A percentile compares a stretch with the other conserved stretches of the same genome.
Conservation (phyloP, 2,888 invertebrate species). For the Ditylenchus weischeri region DNA sequence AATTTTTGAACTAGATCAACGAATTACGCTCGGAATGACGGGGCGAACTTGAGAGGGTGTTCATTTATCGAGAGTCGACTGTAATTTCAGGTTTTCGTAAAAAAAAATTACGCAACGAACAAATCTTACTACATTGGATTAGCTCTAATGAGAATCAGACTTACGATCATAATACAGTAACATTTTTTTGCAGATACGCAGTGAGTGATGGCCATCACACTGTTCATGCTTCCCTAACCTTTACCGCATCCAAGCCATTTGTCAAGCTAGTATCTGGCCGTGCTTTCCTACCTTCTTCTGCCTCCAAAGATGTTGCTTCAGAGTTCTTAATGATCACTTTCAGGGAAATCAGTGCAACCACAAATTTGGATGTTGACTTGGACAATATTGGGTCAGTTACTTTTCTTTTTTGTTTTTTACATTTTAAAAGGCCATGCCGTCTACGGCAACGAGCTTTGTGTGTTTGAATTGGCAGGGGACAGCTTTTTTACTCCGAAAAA, state of each 20-base stretch:
- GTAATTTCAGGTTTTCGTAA: too few relatives aligned
- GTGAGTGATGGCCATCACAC: slow-evolving; percentile 47
- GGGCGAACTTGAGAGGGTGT: too few relatives aligned
- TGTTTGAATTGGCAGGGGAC: too few relatives aligned
- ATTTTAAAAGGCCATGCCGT: too few relatives aligned
- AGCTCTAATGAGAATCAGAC: neutral
- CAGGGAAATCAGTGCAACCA: slow-evolving; percentile 39
- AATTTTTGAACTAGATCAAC: too few relatives aligned
- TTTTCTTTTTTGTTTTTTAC: slow-evolving; percentile 23
- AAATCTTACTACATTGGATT: too few relatives aligned
- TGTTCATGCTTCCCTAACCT: slow-evolving; percentile 22
- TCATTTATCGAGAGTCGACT: too few relatives aligned
- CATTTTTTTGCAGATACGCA: slow-evolving; percentile 37
- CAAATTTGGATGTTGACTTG: slow-evolving; percentile 42
- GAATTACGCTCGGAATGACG: too few relatives aligned
- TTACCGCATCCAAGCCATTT: slow-evolving; percentile 36
- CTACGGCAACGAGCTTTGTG: too few relatives aligned
- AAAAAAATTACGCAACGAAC: too few relatives aligned
- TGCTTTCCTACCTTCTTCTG: neutral
- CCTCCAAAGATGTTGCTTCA: neutral
- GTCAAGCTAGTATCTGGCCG: slow-evolving; percentile 35
- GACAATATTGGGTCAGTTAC: slow-evolving; percentile 39
- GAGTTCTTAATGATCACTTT: slow-evolving; percentile 19
- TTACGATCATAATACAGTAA: neutral
- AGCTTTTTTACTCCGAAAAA: too few relatives aligned